Evolutionary conservation across 2,888 invertebrate species (phyloP), one percentile per base, ranked within the genome.

Genomic region (Adela reaumurella): DNA sequence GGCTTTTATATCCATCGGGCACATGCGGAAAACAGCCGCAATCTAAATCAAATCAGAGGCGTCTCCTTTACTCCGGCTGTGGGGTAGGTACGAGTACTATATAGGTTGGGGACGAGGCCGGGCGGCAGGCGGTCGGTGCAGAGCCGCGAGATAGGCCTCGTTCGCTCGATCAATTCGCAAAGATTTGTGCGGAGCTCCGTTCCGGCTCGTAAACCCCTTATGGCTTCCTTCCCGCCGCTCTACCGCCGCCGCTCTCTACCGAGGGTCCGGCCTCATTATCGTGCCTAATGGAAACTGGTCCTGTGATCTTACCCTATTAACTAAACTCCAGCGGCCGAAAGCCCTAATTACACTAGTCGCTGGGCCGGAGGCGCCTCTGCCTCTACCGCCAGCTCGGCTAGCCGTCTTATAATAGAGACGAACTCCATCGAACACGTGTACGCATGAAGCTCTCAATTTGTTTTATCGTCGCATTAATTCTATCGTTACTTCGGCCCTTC

Each of bases 131-230:
- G 41, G 41, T 18, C 17, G 42, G 18, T 8, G 11, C 46, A 14
- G 46, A 18, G 48, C 19, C 14, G 43, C 41, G 5, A 16, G 24
- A 35, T 20, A 17, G 18, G 18, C 17, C 43, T 4, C 19, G 24
- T 42, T 49, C 42, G 48, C 49, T 52, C 49, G 50, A 53, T 53
- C 53, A 53, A 53, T 53, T 52, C 52, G 46, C 49, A 52, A 50
- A 51, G 53, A 52, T 52, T 49, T 50, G 53, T 50, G 48, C 45
- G 35, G 43, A 46, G 48, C 50, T 52, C 50, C 50, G 52, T 51
- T 49, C 51, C 51, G 52, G 54, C 19, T 48, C 52, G 51, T 54
- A 52, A 52, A 49, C 47, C 48, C 50, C 48, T 46, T 46, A 48
- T 47, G 51, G 43, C 49, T 46, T 50, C 45, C 19, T 43, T 47